Evolutionary conservation across 2,113 vertebrate genomes (phyloP), one percentile per base, ranked within the genome.

Genomic region (Neotoma lepida): DNA sequence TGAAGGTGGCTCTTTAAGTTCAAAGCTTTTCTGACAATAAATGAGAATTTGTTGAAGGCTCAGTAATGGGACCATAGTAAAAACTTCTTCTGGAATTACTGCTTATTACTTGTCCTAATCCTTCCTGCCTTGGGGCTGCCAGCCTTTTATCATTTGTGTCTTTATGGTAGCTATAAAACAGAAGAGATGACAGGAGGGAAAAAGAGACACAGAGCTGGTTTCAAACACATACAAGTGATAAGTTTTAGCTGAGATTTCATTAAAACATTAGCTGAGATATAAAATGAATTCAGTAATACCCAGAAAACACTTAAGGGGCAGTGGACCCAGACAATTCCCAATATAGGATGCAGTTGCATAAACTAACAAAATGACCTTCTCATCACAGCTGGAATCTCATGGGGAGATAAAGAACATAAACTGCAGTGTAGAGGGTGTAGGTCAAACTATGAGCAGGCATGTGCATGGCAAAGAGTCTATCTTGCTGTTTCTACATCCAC

Each of bases 401-500:
- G 44, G 5, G 20, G 1, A 33, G 54, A 64, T 49, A 6, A 87
- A 58, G 9, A 9, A 82, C 4, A 35, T 33, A 64, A 70, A 44
- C 9, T 49, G 10, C 46, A 73, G 14, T 39, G 22, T 9, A 18
- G 26, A 63, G 6, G 44, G 44, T 51, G 49, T 10, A 17, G n/a
- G 77, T 7, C 56, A 64, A 84, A 54, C 18, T 78, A 20, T 63
- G 63, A 80, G 51, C 46, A 77, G 22, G 13, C 71, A 26, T 0
- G 1, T 0, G 0, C 0, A 14, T 71, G 33, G 3, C 46, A 56
- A 1, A 4, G 33, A 56, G 4, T 71, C 4, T 24, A 33, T 68
- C 51, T 8, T 71, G n/a, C n/a, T 9, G 46, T 63, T 24, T 33
- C 12, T 3, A 0, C 7, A 39, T 76, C n/a, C 24, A 8, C 15